Conservation (phyloP, 2,797 vertebrate genomes). For the Paguma larvata region DNA sequence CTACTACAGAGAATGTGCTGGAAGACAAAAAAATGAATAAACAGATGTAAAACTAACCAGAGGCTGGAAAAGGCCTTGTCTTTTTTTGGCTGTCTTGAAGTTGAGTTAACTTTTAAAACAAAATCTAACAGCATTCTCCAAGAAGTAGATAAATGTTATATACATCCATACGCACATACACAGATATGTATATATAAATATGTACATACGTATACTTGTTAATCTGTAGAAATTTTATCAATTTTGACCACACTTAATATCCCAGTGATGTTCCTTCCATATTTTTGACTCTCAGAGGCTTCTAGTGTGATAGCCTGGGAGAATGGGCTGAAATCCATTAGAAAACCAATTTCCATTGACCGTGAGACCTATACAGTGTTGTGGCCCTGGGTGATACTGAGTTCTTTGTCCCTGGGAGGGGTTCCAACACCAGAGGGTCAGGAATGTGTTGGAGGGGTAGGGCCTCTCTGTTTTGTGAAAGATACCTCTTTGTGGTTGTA, state of each 20-base stretch:
- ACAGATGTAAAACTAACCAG: background rate
- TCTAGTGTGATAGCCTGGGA: conserved; percentile 32
- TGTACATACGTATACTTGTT: background rate
- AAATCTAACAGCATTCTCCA: conserved; percentile 8
- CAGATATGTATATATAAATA: background rate
- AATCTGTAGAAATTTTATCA: conserved; percentile 45
- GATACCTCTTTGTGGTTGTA: conserved; percentile 23
- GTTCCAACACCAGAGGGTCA: conserved; percentile 39
- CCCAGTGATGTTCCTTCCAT: background rate
- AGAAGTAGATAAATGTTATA: conserved; percentile 24
- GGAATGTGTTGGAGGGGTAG: background rate
- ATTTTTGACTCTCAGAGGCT: conserved; percentile 5
- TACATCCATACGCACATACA: background rate
- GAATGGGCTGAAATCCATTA: conserved; percentile 19
- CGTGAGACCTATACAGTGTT: background rate
- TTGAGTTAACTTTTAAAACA: conserved; percentile 21
- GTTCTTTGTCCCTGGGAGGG: conserved; percentile 8
- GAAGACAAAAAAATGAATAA: conserved; percentile 14
- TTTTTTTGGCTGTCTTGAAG: conserved; percentile 33
- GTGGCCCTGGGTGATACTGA: background rate
- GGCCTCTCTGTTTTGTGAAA: conserved; percentile 48
- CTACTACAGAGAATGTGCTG: background rate
- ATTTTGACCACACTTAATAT: conserved; percentile 2
- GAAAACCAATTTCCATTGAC: conserved; percentile 16
- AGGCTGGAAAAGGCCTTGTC: conserved; percentile 41